Base-by-base conservation (phyloP, 1,140 invertebrate species). In the Macrobrachium nipponense region DNA sequence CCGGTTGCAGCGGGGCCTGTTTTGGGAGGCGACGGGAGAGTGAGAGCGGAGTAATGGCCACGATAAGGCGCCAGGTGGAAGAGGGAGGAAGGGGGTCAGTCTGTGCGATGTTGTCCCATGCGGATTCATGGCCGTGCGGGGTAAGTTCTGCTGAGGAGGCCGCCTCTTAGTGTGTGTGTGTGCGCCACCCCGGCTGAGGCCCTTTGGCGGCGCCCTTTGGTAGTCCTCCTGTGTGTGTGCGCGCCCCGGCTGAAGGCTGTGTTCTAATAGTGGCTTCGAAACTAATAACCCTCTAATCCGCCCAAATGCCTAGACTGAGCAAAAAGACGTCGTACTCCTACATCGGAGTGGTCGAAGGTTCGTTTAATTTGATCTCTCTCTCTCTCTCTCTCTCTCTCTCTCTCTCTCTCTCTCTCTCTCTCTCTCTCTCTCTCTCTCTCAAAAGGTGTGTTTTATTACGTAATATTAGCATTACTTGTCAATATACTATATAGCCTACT, bases 231-330 rank as follows among this genome's bases (percentile, higher is more conserved):
- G 70, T 72, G 76, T 76, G 27, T 83, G 72, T 44, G 11, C 51
- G 43, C 14, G 72, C 62, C 68, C 43, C 66, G 23, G 20, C 15
- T 51, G 43, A 61, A 61, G 72, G 66, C 59, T 78, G 76, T 43
- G 51, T 70, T 64, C 64, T 86, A 66, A 79, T 68, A 64, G 72
- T 70, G 51, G 76, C 76, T 72, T 72, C 76, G 64, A 73, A 73
- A 79, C 79, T 76, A 86, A 76, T 86, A 86, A 86, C 76, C 83
- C 62, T 85, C 60, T 86, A 86, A 72, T 51, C 73, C 75, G 83
- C 77, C 60, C 75, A 62, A 79, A 86, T 86, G 83, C 83, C 76
- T 86, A 86, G 83, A 86, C 80, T 86, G 83, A 86, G 83, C 83
- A 86, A 77, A 58, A 86, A 86, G 62, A 61, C 83, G 17, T 86